Conservation (phyloP, 2,888 invertebrate species). For the Amphipyra tragopoginis region DNA sequence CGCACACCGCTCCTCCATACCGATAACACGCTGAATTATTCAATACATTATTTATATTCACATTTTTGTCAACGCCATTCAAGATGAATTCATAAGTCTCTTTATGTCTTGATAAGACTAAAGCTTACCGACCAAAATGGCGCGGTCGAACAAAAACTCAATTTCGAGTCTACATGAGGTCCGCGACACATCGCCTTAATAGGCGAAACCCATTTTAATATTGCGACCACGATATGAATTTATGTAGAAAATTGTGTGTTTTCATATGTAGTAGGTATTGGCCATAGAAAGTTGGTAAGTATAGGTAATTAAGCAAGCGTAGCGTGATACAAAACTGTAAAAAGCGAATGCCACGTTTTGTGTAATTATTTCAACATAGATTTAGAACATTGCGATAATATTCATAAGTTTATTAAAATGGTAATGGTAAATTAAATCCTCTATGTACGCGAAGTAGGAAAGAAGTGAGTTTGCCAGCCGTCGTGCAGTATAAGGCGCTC, state of each 20-base stretch:
- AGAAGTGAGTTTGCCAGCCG: conserved; percentile 18
- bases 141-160: conserved; percentile 71
- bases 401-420: conserved; percentile 68
- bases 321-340: conserved; percentile 56
- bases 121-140: conserved; percentile 86
- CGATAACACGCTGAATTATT: conserved; percentile 89
- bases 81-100: conserved; percentile 87
- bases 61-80: conserved; percentile 89
- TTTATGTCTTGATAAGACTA: conserved; percentile 90
- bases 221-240: conserved; percentile 45
- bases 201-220: conserved; percentile 65
- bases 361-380: conserved; percentile 66
- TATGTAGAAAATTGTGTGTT: conserved; percentile 48
- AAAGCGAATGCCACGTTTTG: conserved; percentile 48
- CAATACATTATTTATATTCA: conserved; percentile 88
- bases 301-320: conserved; percentile 54
- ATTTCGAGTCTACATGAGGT: conserved; percentile 72
- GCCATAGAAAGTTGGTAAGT: conserved; percentile 49
- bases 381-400: conserved; percentile 65
- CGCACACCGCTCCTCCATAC: conserved; percentile 81
- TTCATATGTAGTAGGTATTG: conserved; percentile 42
- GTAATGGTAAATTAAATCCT: conserved; percentile 51
- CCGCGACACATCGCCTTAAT: conserved; percentile 69
- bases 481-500: conserved; percentile 13
- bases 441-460: conserved; percentile 23